These are phyloP conservation scores for Parasteatoda lunata DNA, from an alignment of 2,888 invertebrate species.

Conservation along the genomic window DNA sequence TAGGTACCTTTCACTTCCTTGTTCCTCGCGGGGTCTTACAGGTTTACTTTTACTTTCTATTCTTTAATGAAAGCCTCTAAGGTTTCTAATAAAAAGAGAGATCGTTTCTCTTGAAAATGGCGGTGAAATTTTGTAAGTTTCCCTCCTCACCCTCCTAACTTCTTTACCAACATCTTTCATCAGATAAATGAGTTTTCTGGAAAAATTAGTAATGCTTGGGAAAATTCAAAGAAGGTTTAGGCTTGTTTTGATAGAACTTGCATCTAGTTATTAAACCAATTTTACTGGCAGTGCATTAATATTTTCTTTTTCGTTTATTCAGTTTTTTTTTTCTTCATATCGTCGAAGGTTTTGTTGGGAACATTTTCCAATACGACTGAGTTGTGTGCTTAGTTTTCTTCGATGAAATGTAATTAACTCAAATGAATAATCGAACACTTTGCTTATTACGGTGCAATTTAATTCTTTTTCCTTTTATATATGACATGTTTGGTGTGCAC, in stretches of 20 bases:
- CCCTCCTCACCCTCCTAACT: not conserved
- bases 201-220: constrained; percentile 13
- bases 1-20: not conserved
- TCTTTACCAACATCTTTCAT: not conserved
- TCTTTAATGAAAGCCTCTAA: constrained; percentile 2
- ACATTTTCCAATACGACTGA: not conserved
- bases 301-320: not conserved
- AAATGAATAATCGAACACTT: no score
- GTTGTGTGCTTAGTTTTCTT: no score
- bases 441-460: no score
- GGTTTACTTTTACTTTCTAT: not conserved
- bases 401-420: no score
- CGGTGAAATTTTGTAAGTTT: not conserved
- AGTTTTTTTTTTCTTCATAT: not conserved
- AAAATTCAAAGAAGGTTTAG: not conserved
- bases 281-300: not conserved
- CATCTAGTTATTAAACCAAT: not conserved
- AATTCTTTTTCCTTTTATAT: no score
- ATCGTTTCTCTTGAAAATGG: constrained; percentile 5
- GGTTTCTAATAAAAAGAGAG: not conserved
- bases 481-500: no score
- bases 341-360: not conserved
- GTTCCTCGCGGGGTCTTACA: not conserved
- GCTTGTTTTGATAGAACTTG: constrained; percentile 1
- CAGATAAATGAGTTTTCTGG: constrained; percentile 18